phyloP scores from a whole-genome alignment of 2,888 invertebrate species.

The Torymus auratus region DNA sequence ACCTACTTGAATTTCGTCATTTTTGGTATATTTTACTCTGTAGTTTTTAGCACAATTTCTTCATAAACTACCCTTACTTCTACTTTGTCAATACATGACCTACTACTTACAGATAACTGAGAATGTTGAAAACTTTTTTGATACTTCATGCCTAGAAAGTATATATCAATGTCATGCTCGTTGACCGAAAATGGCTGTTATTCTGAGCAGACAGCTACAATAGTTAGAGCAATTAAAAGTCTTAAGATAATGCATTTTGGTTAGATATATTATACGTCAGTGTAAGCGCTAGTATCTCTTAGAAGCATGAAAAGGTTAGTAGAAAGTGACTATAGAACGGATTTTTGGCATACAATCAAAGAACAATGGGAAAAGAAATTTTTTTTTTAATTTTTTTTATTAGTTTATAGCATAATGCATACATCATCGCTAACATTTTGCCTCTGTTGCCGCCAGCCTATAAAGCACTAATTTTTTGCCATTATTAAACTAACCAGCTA shows the following conservation, averaged over 20 bases:
- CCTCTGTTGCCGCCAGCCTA: constrained; percentile 14
- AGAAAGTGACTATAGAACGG: too few species aligned
- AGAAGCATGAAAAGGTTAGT: constrained; percentile 40
- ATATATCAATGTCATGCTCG: constrained; percentile 4
- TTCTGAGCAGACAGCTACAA: not conserved
- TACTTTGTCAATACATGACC: too few species aligned
- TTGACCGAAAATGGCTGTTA: not conserved
- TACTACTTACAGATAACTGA: too few species aligned
- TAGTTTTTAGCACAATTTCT: too few species aligned
- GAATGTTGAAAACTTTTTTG: not conserved
- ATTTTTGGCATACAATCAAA: too few species aligned
- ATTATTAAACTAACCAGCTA: not conserved
- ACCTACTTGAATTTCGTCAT: too few species aligned
- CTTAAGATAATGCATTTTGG: constrained; percentile 11
- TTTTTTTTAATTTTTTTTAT: too few species aligned
- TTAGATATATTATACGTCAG: constrained; percentile 9
- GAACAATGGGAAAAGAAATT: too few species aligned
- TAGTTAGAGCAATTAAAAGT: too few species aligned
- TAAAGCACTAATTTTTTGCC: not conserved
- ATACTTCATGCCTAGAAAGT: constrained; percentile 26
- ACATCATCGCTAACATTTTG: constrained; percentile 46
- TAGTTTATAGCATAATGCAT: constrained; percentile 8
- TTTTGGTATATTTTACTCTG: too few species aligned
- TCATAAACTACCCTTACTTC: too few species aligned
- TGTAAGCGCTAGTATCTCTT: constrained; percentile 25